These are phyloP conservation scores for Dynastes hyllus DNA, from an alignment of 2,888 invertebrate genomes.

Conservation along the genomic window DNA sequence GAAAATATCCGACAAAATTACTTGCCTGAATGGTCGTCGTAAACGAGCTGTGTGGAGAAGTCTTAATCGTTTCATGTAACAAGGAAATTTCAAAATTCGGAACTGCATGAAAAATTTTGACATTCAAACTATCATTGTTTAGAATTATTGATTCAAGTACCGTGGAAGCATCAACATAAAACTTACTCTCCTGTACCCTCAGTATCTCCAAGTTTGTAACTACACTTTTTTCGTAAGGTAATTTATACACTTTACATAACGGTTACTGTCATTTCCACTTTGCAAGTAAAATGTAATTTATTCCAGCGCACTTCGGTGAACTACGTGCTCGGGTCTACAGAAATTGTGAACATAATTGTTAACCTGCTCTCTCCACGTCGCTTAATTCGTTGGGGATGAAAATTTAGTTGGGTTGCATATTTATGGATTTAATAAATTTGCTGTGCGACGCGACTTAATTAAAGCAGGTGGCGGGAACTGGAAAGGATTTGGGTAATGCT, in stretches of 20 bases:
- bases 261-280: not conserved
- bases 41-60: too few relatives aligned
- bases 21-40: too few relatives aligned
- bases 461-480: constrained; percentile 11
- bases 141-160: too few relatives aligned
- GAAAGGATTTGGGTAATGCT: not conserved
- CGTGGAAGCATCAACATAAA: too few relatives aligned
- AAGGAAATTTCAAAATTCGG: too few relatives aligned
- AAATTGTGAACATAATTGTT: not conserved
- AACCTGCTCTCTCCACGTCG: not conserved
- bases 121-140: too few relatives aligned
- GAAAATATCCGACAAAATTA: too few relatives aligned
- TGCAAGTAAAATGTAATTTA: constrained; percentile 26
- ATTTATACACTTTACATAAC: not conserved
- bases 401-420: constrained; percentile 24
- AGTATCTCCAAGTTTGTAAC: too few relatives aligned
- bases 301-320: not conserved
- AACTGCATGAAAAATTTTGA: too few relatives aligned
- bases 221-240: too few relatives aligned
- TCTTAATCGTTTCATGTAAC: too few relatives aligned
- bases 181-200: too few relatives aligned
- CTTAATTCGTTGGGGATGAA: constrained; percentile 12
- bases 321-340: not conserved
- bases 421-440: constrained; percentile 27
- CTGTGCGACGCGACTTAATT: constrained; percentile 28